These are phyloP conservation scores for Aspidiotus destructor DNA, from an alignment of 2,888 invertebrate species.

Conservation along the genomic window DNA sequence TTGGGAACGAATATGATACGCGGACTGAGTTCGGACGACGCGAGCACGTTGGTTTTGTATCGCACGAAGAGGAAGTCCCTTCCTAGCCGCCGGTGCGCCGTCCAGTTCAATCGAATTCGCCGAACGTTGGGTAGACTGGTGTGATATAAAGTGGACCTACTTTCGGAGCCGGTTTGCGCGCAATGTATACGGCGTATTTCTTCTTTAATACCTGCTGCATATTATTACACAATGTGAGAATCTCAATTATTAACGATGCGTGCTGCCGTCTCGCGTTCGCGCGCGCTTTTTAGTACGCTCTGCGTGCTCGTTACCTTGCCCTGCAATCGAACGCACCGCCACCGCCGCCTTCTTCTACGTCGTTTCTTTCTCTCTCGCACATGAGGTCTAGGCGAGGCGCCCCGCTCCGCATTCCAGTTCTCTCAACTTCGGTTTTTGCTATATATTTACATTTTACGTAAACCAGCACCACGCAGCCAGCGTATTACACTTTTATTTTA, in stretches of 20 bases:
- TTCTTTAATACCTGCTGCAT: slow-evolving; percentile 9
- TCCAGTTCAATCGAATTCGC: slow-evolving; percentile 28
- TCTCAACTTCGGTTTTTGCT: background rate
- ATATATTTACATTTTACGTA: too few relatives aligned
- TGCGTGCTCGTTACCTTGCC: slow-evolving; percentile 21
- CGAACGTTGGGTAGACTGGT: slow-evolving; percentile 25
- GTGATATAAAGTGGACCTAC: slow-evolving; percentile 27
- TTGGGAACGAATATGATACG: slow-evolving; percentile 6
- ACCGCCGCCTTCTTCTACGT: background rate
- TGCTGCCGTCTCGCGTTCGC: slow-evolving; percentile 28
- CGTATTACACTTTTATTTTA: too few relatives aligned
- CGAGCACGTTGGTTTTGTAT: slow-evolving; percentile 33
- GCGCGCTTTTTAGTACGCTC: background rate
- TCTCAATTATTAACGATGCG: slow-evolving; percentile 29
- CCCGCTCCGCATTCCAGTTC: background rate
- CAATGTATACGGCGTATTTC: slow-evolving; percentile 14
- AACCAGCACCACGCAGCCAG: too few relatives aligned
- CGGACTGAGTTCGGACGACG: slow-evolving; percentile 20
- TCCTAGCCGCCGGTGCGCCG: slow-evolving; percentile 1
- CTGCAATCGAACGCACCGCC: slow-evolving; percentile 23
- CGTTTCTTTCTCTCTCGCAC: slow-evolving; percentile 1
- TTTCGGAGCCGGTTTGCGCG: slow-evolving; percentile 33
- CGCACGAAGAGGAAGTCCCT: slow-evolving; percentile 27
- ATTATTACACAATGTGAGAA: slow-evolving; percentile 31
- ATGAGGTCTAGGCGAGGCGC: background rate